Evolutionary conservation across 2,113 vertebrate species (phyloP).

Genomic region (Albula glossodonta): DNA sequence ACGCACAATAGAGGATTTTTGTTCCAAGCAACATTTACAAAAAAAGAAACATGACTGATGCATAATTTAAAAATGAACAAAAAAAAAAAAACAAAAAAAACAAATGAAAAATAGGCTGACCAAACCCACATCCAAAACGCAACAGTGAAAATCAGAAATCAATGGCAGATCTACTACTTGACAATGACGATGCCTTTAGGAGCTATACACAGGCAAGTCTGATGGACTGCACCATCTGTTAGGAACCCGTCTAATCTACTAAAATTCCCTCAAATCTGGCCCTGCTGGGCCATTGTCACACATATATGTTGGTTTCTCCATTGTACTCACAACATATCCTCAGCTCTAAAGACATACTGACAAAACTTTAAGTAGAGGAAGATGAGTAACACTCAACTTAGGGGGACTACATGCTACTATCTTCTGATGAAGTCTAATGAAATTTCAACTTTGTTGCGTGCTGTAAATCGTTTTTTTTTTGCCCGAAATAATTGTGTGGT

Average conservation of each 20-base stretch:
- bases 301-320: not conserved
- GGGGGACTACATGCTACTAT: not conserved
- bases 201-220: not conserved
- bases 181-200: not conserved
- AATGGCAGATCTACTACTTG: not conserved
- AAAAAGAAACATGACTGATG: not conserved
- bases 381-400: not conserved
- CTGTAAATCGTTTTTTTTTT: not conserved
- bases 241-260: not conserved
- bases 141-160: not conserved
- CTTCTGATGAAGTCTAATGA: not conserved
- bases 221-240: not conserved
- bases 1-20: not conserved
- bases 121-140: not conserved
- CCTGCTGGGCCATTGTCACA: slow-evolving; percentile 13
- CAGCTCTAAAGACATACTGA: not conserved
- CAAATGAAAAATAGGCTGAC: not conserved
- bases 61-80: not conserved
- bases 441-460: not conserved
- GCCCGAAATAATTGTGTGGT: not conserved
- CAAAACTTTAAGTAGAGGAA: not conserved
- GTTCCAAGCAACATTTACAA: slow-evolving; percentile 4
- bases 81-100: not conserved
- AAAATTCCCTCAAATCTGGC: slow-evolving; percentile 9
- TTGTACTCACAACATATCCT: not conserved